Conservation (phyloP, 1,140 invertebrate species). For the Halictus rubicundus region DNA sequence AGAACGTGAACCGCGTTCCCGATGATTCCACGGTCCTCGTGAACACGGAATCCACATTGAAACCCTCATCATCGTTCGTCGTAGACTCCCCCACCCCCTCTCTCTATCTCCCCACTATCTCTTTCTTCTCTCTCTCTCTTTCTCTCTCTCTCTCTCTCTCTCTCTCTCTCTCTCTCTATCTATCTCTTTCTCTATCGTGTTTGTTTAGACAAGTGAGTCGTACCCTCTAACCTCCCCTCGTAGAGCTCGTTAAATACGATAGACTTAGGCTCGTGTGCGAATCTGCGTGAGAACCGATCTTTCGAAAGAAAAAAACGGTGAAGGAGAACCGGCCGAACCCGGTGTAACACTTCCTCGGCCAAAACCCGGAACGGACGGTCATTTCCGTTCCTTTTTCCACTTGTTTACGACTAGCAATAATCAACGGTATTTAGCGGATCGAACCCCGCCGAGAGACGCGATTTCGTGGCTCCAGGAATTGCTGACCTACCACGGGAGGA, state of each 20-base stretch:
- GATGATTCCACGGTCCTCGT: conserved; percentile 3
- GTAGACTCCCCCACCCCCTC: conserved; percentile 55
- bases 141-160: too few relatives aligned
- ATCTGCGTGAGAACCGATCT: conserved; percentile 56
- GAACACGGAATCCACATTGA: conserved; percentile 53
- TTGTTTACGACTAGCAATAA: conserved; percentile 33
- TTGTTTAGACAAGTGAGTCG: conserved; percentile 70
- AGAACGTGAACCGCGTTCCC: too few relatives aligned
- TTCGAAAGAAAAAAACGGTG: conserved; percentile 16
- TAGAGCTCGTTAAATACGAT: conserved; percentile 62
- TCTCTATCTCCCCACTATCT: conserved; percentile 26
- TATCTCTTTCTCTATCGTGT: conserved; percentile 52
- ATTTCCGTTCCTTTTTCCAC: neutral
- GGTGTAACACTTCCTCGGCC: neutral
- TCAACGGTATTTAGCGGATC: conserved; percentile 22
- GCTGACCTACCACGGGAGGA: too few relatives aligned
- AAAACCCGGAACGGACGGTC: neutral
- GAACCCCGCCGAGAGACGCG: neutral
- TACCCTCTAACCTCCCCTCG: conserved; percentile 39
- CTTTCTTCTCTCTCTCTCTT: too few relatives aligned
- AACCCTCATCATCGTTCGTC: conserved; percentile 64
- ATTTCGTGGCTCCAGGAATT: neutral
- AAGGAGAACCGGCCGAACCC: neutral
- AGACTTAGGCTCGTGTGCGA: conserved; percentile 64
- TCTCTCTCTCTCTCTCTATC: too few relatives aligned